Percentiles rank a stretch among this genome's conserved stretches.
phyloP scores from a whole-genome alignment of 1,140 invertebrate species.

The Daktulosphaira vitifoliae region DNA sequence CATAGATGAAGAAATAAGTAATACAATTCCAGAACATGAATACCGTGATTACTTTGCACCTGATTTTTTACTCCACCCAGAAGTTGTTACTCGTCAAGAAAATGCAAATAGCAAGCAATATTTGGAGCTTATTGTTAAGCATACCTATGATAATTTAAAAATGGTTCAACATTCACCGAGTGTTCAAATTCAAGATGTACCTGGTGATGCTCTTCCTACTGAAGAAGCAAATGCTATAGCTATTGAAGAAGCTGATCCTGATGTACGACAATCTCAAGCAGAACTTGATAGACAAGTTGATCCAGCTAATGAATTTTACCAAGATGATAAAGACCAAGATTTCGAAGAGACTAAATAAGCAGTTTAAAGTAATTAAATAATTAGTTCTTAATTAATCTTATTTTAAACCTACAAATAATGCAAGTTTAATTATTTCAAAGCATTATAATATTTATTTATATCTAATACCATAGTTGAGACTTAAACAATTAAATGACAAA shows the following conservation, averaged over 20 bases:
- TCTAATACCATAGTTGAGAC: no score
- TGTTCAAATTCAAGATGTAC: slow-evolving; percentile 84
- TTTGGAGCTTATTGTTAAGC: slow-evolving; percentile 74
- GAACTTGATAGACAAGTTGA: slow-evolving; percentile 80
- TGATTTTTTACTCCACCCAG: slow-evolving; percentile 87
- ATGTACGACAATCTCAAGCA: slow-evolving; percentile 66
- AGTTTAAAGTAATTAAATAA: no score
- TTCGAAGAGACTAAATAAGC: slow-evolving; percentile 9
- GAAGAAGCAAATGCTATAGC: slow-evolving; percentile 59
- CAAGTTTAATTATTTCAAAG: no score
- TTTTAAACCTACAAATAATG: no score
- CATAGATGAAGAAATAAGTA: slow-evolving; percentile 81
- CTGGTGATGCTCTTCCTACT: slow-evolving; percentile 49
- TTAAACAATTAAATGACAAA: no score
- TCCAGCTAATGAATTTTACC: slow-evolving; percentile 84
- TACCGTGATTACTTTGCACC: slow-evolving; percentile 94
- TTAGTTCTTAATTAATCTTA: no score
- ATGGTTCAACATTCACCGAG: slow-evolving; percentile 79
- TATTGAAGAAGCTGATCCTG: slow-evolving; percentile 69
- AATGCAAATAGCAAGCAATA: slow-evolving; percentile 91
- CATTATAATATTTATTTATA: no score
- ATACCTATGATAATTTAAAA: slow-evolving; percentile 78
- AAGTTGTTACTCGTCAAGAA: slow-evolving; percentile 71
- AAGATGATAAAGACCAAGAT: slow-evolving; percentile 57
- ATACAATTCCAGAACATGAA: slow-evolving; percentile 86